Evolutionary conservation across 2,797 vertebrate genomes (phyloP).

Genomic region (Falco peregrinus): DNA sequence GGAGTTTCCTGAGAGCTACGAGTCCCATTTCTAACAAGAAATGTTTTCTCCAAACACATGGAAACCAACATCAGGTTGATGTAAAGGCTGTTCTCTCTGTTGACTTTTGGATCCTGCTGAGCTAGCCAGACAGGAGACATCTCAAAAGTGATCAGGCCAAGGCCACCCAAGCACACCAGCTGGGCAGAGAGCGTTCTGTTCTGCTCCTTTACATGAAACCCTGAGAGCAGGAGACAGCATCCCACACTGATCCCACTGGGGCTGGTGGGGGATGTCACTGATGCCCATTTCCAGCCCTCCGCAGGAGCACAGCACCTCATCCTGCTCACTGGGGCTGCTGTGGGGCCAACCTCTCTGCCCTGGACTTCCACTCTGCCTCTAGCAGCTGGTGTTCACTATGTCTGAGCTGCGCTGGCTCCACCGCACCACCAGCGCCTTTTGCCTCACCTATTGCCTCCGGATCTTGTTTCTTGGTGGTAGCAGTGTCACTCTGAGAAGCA

Average conservation of each 20-base stretch:
- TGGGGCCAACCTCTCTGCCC: neutral
- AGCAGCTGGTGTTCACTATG: neutral
- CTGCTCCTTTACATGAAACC: neutral
- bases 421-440: fast-evolving
- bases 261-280: neutral
- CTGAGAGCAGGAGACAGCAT: fast-evolving
- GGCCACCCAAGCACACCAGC: fast-evolving
- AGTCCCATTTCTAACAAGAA: neutral
- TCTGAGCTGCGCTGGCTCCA: neutral
- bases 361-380: neutral
- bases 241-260: fast-evolving
- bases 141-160: neutral
- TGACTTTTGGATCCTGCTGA: neutral
- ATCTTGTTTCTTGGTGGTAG: conserved; percentile 23
- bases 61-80: neutral
- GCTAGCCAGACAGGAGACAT: neutral
- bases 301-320: neutral
- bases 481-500: neutral
- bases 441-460: conserved; percentile 73
- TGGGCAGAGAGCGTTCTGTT: neutral
- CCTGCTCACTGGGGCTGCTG: neutral
- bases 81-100: neutral
- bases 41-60: neutral
- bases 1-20: neutral
- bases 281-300: neutral